Conservation (phyloP, 37 sponge, comb jelly and placozoan species). For the Chondrilla cf. caribensis region DNA sequence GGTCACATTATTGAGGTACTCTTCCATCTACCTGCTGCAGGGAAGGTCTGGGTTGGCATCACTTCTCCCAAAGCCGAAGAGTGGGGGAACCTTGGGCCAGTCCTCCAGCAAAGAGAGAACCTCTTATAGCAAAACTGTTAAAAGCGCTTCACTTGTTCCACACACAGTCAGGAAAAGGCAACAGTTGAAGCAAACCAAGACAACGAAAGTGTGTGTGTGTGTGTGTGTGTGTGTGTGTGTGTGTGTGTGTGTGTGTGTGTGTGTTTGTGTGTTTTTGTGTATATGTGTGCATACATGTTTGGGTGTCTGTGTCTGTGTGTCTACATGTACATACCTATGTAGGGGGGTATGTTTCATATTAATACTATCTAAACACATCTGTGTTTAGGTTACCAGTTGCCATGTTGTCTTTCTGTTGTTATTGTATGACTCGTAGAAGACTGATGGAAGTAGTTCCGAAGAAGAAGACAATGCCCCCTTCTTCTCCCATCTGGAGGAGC, state of each 20-base stretch:
- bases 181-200: not conserved
- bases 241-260: not conserved
- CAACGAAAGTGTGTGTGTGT: not conserved
- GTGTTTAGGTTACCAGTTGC: no score
- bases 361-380: no score
- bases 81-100: not conserved
- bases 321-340: no score
- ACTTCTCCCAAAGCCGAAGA: slow-evolving; percentile 57
- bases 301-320: no score
- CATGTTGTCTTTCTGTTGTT: no score
- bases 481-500: slow-evolving; percentile 48
- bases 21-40: no score
- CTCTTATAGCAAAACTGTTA: not conserved
- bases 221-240: not conserved
- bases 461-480: slow-evolving; percentile 36
- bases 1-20: no score
- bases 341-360: no score
- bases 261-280: not conserved
- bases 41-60: slow-evolving; percentile 45
- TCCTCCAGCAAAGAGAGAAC: not conserved
- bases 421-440: not conserved
- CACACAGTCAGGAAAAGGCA: slow-evolving; percentile 1
- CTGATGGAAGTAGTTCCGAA: slow-evolving; percentile 7
- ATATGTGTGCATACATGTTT: no score
- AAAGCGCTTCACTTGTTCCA: slow-evolving; percentile 11